A percentile compares a stretch with the other conserved stretches of the same genome.
Evolutionary conservation across 2,113 vertebrate genomes (phyloP).

Genomic region (Neodon shergylaensis): DNA sequence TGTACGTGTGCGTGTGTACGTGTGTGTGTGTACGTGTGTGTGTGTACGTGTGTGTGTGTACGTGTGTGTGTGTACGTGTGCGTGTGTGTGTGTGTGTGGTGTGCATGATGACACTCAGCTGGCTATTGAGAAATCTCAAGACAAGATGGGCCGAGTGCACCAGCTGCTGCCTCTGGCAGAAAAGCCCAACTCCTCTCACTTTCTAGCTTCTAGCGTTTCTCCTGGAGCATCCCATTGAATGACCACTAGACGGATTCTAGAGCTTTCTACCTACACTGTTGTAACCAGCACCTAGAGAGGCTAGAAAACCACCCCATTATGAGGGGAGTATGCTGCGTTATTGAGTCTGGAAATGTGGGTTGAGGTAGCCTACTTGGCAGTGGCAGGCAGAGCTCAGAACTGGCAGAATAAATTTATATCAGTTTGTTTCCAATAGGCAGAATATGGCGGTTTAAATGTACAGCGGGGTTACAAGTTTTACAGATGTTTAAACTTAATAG

Average conservation of each 20-base stretch:
- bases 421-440: background rate
- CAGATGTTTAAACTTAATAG: background rate
- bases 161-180: background rate
- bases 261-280: constrained; percentile 86
- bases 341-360: background rate
- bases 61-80: no score
- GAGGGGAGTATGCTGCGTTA: constrained; percentile 79
- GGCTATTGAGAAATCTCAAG: background rate
- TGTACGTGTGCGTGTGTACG: no score
- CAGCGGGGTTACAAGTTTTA: background rate
- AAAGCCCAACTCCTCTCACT: background rate
- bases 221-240: background rate
- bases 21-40: background rate
- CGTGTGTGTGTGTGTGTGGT: background rate
- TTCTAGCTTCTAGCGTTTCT: background rate
- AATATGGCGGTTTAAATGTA: background rate
- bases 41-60: no score
- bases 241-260: background rate
- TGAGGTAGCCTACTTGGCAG: background rate
- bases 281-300: constrained; percentile 90
- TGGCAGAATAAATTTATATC: background rate
- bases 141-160: background rate
- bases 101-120: background rate
- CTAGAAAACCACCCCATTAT: constrained; percentile 94
- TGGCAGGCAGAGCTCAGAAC: background rate